Conservation (phyloP, 2,888 invertebrate species). For the Octonoba sinensis region DNA sequence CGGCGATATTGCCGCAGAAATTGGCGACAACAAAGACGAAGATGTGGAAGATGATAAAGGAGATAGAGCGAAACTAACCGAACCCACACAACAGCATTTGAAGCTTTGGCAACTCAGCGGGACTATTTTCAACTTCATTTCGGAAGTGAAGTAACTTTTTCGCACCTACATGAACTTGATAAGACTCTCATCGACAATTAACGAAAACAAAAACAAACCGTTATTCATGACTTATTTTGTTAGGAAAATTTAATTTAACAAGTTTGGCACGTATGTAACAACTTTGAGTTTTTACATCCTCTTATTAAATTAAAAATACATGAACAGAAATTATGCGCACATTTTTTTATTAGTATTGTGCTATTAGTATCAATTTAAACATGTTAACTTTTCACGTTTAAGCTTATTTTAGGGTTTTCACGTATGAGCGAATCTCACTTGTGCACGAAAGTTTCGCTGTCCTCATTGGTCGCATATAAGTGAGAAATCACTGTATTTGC, state of each 20-base stretch:
- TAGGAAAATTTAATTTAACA: not conserved
- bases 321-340: no score
- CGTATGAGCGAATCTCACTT: no score
- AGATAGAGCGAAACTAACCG: not conserved
- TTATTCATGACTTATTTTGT: not conserved
- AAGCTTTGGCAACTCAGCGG: conserved; percentile 16
- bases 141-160: conserved; percentile 25
- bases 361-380: no score
- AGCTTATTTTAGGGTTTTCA: conserved; percentile 1
- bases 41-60: conserved; percentile 1
- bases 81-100: conserved; percentile 10
- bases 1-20: no score
- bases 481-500: not conserved
- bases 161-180: not conserved
- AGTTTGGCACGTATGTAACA: not conserved
- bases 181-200: conserved; percentile 3
- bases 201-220: not conserved
- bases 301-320: no score
- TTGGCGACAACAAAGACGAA: not conserved
- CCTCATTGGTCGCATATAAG: not conserved
- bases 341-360: no score
- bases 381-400: not conserved
- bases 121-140: conserved; percentile 23
- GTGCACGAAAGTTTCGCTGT: no score
- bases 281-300: no score